Percentiles rank a stretch among this genome's conserved stretches.
These are phyloP conservation scores for Prionailurus viverrinus DNA, from an alignment of 2,113 vertebrate species.

Conservation along the genomic window DNA sequence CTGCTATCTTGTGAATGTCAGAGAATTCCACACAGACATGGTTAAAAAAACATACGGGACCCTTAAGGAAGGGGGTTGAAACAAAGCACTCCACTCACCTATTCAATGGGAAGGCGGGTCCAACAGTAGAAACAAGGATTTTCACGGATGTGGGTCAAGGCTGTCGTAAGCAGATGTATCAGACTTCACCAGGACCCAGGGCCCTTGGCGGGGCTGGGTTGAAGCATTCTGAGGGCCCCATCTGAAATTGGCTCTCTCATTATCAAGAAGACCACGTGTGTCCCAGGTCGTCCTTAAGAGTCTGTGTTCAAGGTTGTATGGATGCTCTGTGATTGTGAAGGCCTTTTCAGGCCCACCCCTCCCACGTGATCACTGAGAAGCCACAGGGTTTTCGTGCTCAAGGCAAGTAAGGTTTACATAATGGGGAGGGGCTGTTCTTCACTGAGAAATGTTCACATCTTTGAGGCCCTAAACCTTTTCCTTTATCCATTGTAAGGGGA, in stretches of 20 bases:
- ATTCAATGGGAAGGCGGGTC: conserved; percentile 27
- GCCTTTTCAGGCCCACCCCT: conserved; percentile 48
- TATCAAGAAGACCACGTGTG: conserved; percentile 63
- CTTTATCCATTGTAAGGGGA: background rate
- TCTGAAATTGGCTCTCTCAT: conserved; percentile 62
- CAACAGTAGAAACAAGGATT: background rate
- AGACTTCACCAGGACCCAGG: background rate
- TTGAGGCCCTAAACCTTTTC: background rate
- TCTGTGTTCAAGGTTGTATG: conserved; percentile 67
- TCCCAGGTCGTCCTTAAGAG: conserved; percentile 63
- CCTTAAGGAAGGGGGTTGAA: background rate
- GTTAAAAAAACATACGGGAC: background rate
- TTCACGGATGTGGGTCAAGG: conserved; percentile 63
- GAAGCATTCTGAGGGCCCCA: conserved; percentile 1
- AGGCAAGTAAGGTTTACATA: background rate
- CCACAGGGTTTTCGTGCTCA: background rate
- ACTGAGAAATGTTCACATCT: background rate
- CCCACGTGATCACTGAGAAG: conserved; percentile 51
- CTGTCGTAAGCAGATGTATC: background rate
- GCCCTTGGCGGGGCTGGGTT: background rate
- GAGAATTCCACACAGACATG: background rate
- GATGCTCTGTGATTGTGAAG: conserved; percentile 69
- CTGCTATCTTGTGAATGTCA: background rate
- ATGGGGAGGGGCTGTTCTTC: background rate
- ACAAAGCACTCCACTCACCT: background rate